phyloP scores from a whole-genome alignment of 1,140 invertebrate genomes.

The Oryctes rhinoceros region DNA sequence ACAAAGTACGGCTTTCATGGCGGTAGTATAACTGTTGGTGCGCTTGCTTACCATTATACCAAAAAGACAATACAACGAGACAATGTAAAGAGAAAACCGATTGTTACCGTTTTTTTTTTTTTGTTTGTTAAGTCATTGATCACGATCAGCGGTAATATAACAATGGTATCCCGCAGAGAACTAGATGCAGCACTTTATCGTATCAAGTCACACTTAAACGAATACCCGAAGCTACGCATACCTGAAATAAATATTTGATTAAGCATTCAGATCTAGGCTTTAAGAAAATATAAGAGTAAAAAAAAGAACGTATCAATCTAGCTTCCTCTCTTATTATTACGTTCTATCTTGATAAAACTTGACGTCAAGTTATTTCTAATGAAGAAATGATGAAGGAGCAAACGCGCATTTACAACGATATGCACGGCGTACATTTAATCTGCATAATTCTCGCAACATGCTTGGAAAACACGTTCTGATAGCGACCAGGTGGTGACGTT shows the following conservation, averaged over 20 bases:
- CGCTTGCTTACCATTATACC: not conserved
- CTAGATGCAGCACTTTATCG: not conserved
- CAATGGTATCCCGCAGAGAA: slow-evolving; percentile 15
- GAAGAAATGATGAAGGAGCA: no score
- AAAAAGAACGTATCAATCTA: not conserved
- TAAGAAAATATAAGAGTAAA: not conserved
- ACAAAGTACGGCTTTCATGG: not conserved
- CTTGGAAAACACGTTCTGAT: not conserved
- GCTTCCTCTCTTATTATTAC: not conserved
- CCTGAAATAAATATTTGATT: slow-evolving; percentile 26
- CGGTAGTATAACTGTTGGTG: not conserved
- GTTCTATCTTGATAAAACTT: no score
- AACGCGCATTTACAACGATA: no score
- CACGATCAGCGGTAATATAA: slow-evolving; percentile 22
- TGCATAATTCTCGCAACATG: not conserved
- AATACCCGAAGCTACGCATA: not conserved
- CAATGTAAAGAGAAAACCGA: not conserved
- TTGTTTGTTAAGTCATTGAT: slow-evolving; percentile 12
- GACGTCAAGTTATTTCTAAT: no score
- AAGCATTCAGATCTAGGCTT: not conserved
- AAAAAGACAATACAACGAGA: not conserved
- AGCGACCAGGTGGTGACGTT: slow-evolving; percentile 2
- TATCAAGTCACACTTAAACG: not conserved
- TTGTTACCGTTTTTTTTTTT: slow-evolving; percentile 16
- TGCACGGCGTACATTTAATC: not conserved